These are phyloP conservation scores for Microcebus murinus DNA, from an alignment of 2,113 vertebrate genomes.

Conservation along the genomic window DNA sequence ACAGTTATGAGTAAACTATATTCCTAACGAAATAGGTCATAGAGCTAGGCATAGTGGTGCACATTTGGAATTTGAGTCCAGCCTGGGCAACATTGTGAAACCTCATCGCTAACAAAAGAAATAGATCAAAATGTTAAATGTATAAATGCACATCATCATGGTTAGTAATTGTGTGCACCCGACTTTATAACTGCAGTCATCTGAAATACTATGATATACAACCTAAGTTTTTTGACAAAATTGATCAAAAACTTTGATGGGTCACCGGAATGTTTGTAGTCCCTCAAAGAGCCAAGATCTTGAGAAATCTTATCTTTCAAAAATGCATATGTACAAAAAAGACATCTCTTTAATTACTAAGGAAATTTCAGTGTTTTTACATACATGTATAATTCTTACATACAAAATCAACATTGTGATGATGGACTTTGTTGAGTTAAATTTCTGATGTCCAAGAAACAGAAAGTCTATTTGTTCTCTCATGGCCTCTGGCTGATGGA, in stretches of 20 bases:
- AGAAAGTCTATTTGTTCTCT: background rate
- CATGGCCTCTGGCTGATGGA: background rate
- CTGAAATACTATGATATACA: background rate
- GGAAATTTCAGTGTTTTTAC: background rate
- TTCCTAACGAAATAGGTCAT: background rate
- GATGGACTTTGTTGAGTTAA: background rate
- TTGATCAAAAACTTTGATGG: background rate
- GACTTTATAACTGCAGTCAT: background rate
- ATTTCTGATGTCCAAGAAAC: background rate
- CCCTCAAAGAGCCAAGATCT: background rate
- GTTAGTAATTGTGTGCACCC: background rate
- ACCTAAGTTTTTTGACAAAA: background rate
- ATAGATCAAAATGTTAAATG: background rate
- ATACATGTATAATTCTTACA: background rate
- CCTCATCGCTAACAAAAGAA: background rate
- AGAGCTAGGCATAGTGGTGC: background rate
- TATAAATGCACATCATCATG: background rate
- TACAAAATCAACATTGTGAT: background rate
- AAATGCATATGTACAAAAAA: background rate
- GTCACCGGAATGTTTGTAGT: background rate
- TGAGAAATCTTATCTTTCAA: background rate
- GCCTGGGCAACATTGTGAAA: background rate
- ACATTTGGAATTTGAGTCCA: background rate
- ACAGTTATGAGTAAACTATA: background rate
- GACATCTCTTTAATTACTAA: background rate